Evolutionary conservation across 2,888 invertebrate genomes (phyloP), one percentile per base, ranked within the genome.

Genomic region (Steromphala cineraria): DNA sequence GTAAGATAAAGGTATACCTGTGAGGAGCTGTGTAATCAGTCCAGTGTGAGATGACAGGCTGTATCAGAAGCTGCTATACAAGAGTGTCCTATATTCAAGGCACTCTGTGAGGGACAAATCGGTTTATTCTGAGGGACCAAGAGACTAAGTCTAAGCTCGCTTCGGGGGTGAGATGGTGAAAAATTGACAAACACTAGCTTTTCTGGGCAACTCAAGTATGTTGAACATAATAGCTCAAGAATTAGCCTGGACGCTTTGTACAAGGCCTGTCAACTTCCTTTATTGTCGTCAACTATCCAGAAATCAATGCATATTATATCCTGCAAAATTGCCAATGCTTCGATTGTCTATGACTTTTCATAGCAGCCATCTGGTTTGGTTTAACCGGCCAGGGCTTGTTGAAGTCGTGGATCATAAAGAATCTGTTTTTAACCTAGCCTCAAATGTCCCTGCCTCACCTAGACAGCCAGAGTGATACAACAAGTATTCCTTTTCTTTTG

Each of bases 131-230:
- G 28, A 62, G 62, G 62, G 62, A 62, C 62, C n/a, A 62, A 24
- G 62, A 62, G 2, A 28, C 28, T 36, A 31, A 36, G 71, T 40
- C 71, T 71, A 36, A 71, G 71, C 71, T 36, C 17, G 10, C 15
- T 40, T 31, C n/a, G 71, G 28, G 28, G 36, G 28, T 67, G 71
- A 71, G 71, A 40, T 36, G 28, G 71, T 31, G 71, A 71, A 71
- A 71, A 71, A 71, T 71, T 71, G 71, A 71, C 71, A 71, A 71
- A 71, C 71, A 71, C 71, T 71, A 71, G 71, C 71, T 71, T 71
- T 71, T 71, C 71, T 71, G 71, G 71, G 71, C 71, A 71, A 71
- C 71, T 71, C 71, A 71, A 71, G 71, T 71, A 71, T 71, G 71
- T 31, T 28, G 13, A 19, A 36, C 19, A 71, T 71, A 71, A 71